Conservation (phyloP, 2,888 invertebrate genomes). For the Xylocampa areola region DNA sequence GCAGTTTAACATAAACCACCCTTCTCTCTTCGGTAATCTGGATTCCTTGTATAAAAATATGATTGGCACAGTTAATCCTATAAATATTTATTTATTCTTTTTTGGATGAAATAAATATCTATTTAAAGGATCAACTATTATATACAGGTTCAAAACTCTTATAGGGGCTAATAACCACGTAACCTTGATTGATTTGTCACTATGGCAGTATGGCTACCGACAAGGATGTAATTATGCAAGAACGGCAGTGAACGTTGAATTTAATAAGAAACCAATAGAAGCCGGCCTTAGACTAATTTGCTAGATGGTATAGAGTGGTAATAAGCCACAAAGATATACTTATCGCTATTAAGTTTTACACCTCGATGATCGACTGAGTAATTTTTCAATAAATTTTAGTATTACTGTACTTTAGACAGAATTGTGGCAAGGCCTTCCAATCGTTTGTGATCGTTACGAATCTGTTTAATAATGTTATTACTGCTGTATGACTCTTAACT, state of each 20-base stretch:
- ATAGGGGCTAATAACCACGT: slow-evolving; percentile 1
- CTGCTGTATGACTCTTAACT: not conserved
- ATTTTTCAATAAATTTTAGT: slow-evolving; percentile 31
- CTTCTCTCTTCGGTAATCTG: no score
- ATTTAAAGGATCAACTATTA: not conserved
- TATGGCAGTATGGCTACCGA: slow-evolving; percentile 27
- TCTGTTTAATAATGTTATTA: slow-evolving; percentile 14
- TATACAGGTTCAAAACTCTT: not conserved
- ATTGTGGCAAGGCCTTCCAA: slow-evolving; percentile 42
- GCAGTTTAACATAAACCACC: no score
- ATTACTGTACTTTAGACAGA: slow-evolving; percentile 17
- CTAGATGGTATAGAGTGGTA: slow-evolving; percentile 30
- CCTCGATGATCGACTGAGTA: slow-evolving; percentile 11
- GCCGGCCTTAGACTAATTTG: slow-evolving; percentile 49
- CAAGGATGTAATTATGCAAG: slow-evolving; percentile 74
- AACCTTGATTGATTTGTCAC: slow-evolving; percentile 32
- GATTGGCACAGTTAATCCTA: no score
- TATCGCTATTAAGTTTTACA: slow-evolving; percentile 25
- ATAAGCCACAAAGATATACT: slow-evolving; percentile 24
- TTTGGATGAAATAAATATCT: no score
- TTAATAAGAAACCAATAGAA: slow-evolving; percentile 58
- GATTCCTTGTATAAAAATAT: no score
- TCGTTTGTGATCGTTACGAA: slow-evolving; percentile 31
- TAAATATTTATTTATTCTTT: no score
- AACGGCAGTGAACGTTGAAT: slow-evolving; percentile 66